These are phyloP conservation scores for Enteromius argenteus DNA, from an alignment of 2,797 vertebrate genomes.

Conservation along the genomic window DNA sequence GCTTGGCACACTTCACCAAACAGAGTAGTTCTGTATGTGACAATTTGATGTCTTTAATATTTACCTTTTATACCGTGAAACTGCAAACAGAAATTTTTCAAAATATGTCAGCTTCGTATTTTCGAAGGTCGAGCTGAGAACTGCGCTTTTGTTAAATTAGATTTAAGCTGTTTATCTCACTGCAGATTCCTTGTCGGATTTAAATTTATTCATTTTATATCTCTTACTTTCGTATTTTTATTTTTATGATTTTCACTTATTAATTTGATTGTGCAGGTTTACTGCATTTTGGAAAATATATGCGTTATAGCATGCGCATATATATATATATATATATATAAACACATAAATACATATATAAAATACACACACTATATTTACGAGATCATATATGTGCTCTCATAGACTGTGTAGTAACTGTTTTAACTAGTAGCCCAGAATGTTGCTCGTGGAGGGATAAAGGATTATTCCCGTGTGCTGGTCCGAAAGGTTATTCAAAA, in stretches of 20 bases:
- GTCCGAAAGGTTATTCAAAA: neutral
- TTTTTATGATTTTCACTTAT: too few relatives aligned
- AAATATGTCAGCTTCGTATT: too few relatives aligned
- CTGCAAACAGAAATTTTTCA: neutral
- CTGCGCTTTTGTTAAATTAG: too few relatives aligned
- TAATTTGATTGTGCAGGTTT: neutral
- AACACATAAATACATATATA: neutral
- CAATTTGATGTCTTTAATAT: neutral
- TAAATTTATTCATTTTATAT: neutral
- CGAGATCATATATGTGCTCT: neutral
- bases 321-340: neutral
- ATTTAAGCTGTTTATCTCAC: neutral
- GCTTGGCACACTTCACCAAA: conserved; percentile 55
- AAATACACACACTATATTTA: neutral
- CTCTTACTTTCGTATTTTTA: neutral
- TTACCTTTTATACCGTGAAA: neutral
- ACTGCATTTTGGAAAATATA: neutral
- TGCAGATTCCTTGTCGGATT: neutral
- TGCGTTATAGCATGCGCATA: neutral
- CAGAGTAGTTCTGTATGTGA: neutral
- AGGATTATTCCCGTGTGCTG: neutral
- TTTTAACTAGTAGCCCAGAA: neutral
- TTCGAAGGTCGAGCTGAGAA: neutral
- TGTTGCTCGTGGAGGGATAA: neutral
- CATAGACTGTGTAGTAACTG: neutral